A percentile compares a stretch with the other conserved stretches of the same genome.
These are phyloP conservation scores for Pseudochaenichthys georgianus DNA, from an alignment of 2,797 vertebrate species.

Conservation along the genomic window DNA sequence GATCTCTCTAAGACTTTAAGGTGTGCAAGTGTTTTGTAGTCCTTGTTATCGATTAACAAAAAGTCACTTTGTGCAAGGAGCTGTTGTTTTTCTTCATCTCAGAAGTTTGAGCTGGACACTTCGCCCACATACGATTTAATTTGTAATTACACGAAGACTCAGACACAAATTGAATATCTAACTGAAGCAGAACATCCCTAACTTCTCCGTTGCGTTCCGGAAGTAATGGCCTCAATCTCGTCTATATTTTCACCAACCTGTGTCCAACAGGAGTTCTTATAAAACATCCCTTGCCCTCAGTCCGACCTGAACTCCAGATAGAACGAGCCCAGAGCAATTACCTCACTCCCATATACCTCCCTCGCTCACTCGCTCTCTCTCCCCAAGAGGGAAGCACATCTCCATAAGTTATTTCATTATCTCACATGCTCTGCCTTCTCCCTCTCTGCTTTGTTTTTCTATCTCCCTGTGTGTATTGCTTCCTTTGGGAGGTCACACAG, in stretches of 20 bases:
- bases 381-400: conserved; percentile 77
- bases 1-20: background rate
- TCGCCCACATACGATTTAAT: conserved; percentile 35
- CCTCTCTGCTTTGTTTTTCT: conserved; percentile 86
- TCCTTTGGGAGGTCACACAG: conserved; percentile 89
- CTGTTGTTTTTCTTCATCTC: background rate
- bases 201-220: conserved; percentile 21
- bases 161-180: conserved; percentile 62
- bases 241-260: conserved; percentile 63
- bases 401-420: conserved; percentile 88
- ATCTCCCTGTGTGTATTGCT: conserved; percentile 61
- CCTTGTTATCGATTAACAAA: background rate
- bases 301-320: conserved; percentile 68
- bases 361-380: conserved; percentile 55
- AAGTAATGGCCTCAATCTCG: conserved; percentile 71
- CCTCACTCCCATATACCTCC: conserved; percentile 52
- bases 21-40: background rate
- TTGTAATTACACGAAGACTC: conserved; percentile 45
- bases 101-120: conserved; percentile 11
- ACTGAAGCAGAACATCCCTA: conserved; percentile 61
- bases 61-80: conserved; percentile 25
- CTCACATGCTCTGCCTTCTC: conserved; percentile 71
- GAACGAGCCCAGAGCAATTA: conserved; percentile 74
- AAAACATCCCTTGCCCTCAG: conserved; percentile 74
- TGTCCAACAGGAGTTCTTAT: conserved; percentile 74